phyloP scores from a whole-genome alignment of 2,113 vertebrate species.

The Seriola aureovittata region DNA sequence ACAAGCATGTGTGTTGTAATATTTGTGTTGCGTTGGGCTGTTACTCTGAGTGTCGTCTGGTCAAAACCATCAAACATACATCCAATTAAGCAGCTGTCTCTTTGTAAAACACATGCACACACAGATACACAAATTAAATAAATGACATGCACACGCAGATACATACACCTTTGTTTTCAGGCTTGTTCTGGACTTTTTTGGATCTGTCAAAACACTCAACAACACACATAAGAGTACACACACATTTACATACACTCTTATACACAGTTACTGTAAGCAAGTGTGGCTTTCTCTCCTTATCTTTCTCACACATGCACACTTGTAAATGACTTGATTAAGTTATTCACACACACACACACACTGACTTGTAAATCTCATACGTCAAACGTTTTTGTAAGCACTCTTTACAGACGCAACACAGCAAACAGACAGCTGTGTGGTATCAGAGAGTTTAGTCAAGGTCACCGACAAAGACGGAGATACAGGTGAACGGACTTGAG shows the following conservation, averaged over 20 bases:
- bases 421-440: neutral
- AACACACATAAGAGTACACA: no score
- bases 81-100: conserved; percentile 35
- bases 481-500: conserved; percentile 1
- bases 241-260: neutral
- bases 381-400: no score
- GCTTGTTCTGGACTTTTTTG: neutral
- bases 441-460: neutral
- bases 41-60: conserved; percentile 26
- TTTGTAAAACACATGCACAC: conserved; percentile 14
- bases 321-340: no score
- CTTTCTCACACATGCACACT: neutral
- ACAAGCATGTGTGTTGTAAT: neutral
- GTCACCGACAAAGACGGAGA: neutral
- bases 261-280: neutral
- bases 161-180: neutral
- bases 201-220: conserved; percentile 1
- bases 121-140: neutral
- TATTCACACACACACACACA: neutral
- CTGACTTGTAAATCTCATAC: neutral
- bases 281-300: neutral
- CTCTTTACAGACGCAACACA: neutral
- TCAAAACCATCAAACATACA: conserved; percentile 24
- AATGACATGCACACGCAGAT: neutral
- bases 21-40: conserved; percentile 32